phyloP scores from a whole-genome alignment of 2,888 invertebrate genomes.

The Mesochorus sp. region DNA sequence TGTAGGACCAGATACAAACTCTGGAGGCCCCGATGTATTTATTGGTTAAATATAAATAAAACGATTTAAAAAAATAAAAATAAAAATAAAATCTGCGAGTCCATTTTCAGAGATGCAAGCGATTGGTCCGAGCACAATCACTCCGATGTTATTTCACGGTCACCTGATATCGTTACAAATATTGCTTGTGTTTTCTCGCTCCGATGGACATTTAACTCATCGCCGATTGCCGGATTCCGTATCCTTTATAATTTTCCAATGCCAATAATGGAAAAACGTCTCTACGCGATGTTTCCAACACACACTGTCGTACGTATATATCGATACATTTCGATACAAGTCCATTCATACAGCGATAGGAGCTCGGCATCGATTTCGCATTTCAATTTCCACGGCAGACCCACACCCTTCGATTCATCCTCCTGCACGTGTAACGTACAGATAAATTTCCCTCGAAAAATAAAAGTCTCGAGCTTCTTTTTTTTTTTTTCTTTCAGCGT shows the following conservation, averaged over 20 bases:
- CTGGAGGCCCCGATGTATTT: no score
- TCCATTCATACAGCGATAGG: conserved; percentile 37
- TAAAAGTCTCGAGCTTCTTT: conserved; percentile 27
- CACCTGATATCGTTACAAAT: conserved; percentile 57
- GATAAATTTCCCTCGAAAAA: conserved; percentile 40
- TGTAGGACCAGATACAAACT: no score
- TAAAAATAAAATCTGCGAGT: background rate
- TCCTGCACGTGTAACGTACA: background rate
- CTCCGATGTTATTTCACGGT: conserved; percentile 60
- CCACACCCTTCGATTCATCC: conserved; percentile 2
- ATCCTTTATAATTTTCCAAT: conserved; percentile 58
- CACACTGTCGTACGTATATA: background rate
- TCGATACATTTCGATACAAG: conserved; percentile 6
- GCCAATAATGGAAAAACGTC: conserved; percentile 41
- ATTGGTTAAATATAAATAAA: background rate
- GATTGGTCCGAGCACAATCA: background rate
- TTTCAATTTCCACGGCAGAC: conserved; percentile 53
- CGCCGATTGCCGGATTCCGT: background rate
- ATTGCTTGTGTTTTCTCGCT: conserved; percentile 42
- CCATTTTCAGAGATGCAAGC: conserved; percentile 27
- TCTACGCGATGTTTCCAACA: conserved; percentile 17
- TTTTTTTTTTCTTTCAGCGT: conserved; percentile 7
- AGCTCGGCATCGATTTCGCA: conserved; percentile 58
- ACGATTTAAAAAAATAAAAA: conserved; percentile 12
- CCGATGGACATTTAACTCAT: conserved; percentile 50